phyloP scores from a whole-genome alignment of 2,797 vertebrate genomes.

The Micrastur ruficollis region DNA sequence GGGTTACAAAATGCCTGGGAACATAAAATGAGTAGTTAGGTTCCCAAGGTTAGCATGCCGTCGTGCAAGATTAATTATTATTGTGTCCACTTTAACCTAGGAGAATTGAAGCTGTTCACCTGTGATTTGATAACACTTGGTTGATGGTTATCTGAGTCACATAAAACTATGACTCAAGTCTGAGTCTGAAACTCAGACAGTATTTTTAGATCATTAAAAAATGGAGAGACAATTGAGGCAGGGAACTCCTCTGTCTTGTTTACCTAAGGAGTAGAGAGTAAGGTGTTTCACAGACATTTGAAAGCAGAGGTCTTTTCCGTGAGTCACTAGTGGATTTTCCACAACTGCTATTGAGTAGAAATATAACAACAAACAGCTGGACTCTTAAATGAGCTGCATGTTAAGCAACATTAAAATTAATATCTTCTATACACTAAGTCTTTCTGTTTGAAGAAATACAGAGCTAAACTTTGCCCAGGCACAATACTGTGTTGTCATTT shows the following conservation, averaged over 20 bases:
- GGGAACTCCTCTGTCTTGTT: background rate
- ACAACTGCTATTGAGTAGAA: background rate
- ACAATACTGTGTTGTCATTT: background rate
- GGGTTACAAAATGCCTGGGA: background rate
- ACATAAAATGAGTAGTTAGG: background rate
- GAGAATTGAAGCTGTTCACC: background rate
- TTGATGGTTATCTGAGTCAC: background rate
- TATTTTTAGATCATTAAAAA: slow-evolving; percentile 44
- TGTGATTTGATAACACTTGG: slow-evolving; percentile 20
- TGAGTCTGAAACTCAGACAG: slow-evolving; percentile 20
- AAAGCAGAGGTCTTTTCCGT: slow-evolving; percentile 24
- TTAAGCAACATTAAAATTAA: background rate
- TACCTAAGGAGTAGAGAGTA: background rate
- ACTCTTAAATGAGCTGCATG: background rate
- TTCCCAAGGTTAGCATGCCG: background rate
- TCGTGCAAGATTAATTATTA: background rate
- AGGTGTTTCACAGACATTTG: slow-evolving; percentile 4
- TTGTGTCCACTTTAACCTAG: background rate
- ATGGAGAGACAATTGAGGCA: background rate
- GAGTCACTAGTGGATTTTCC: slow-evolving; percentile 69
- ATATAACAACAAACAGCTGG: background rate
- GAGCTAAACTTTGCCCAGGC: background rate
- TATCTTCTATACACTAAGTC: background rate
- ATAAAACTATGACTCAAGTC: slow-evolving; percentile 58
- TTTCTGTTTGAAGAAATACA: background rate